A percentile compares a stretch with the other conserved stretches of the same genome.
Conservation (phyloP, 1,140 invertebrate species). For the Thalassaphorura encarpata region DNA sequence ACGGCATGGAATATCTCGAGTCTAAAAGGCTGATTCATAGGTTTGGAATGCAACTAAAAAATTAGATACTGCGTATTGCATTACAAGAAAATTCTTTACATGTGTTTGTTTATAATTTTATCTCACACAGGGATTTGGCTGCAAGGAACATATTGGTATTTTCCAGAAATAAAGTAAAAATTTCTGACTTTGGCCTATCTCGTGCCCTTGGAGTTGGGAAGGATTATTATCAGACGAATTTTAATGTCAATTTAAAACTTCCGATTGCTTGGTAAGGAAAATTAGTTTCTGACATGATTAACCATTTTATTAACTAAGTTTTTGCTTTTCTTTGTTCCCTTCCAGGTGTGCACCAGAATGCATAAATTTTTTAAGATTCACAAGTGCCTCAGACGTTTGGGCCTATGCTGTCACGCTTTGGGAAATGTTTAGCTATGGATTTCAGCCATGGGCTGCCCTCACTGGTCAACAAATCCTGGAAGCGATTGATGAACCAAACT, state of each 20-base stretch:
- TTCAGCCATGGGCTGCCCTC: constrained; percentile 92
- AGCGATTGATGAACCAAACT: constrained; percentile 88
- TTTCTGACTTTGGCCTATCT: constrained; percentile 94
- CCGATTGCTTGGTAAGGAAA: constrained; percentile 85
- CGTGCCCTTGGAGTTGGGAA: constrained; percentile 92
- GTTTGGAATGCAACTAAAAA: constrained; percentile 35
- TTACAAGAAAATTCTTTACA: background rate
- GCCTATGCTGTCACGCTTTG: constrained; percentile 95
- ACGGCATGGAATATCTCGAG: constrained; percentile 93
- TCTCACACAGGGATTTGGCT: constrained; percentile 70
- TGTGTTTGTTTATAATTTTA: background rate
- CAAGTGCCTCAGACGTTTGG: constrained; percentile 94
- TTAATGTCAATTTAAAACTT: constrained; percentile 93
- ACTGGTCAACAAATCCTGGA: constrained; percentile 93
- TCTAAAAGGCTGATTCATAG: constrained; percentile 86
- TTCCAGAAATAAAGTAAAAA: constrained; percentile 92
- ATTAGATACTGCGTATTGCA: background rate
- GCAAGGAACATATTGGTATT: constrained; percentile 93
- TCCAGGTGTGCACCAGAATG: constrained; percentile 90
- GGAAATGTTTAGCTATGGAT: constrained; percentile 97
- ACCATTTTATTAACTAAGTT: background rate
- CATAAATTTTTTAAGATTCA: constrained; percentile 92
- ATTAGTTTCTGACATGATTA: background rate
- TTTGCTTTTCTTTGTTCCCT: constrained; percentile 14
- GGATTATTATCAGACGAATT: constrained; percentile 98